Percentiles rank a stretch among this genome's conserved stretches.
phyloP scores from a whole-genome alignment of 1,140 invertebrate genomes.

The Maniola jurtina region DNA sequence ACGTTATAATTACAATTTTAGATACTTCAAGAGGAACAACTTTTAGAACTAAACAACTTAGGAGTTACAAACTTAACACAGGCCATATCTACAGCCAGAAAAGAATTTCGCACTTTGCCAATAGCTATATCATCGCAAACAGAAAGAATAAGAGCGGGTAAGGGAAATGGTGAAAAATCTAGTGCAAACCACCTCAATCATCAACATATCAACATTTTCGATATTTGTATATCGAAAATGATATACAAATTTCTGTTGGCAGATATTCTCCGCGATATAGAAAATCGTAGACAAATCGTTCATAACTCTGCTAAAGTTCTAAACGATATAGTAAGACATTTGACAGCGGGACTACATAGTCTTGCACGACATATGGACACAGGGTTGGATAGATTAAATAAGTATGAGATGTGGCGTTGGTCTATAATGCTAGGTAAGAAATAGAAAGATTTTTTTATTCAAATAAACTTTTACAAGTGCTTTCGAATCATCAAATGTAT shows the following conservation, averaged over 20 bases:
- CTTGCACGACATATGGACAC: conserved; percentile 48
- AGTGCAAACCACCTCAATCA: too few species aligned
- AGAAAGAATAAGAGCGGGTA: conserved; percentile 59
- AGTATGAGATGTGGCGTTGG: conserved; percentile 67
- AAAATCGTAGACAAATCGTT: conserved; percentile 52
- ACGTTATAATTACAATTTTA: conserved; percentile 33
- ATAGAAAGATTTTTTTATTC: not conserved
- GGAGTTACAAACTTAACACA: conserved; percentile 68
- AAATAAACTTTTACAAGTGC: not conserved
- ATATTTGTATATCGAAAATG: not conserved
- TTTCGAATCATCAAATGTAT: too few species aligned
- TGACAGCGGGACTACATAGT: conserved; percentile 49
- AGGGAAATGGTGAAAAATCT: conserved; percentile 6
- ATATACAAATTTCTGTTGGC: conserved; percentile 1
- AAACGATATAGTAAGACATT: conserved; percentile 60
- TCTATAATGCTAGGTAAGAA: conserved; percentile 52
- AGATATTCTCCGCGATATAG: conserved; percentile 61
- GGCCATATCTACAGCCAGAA: conserved; percentile 57
- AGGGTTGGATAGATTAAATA: conserved; percentile 52
- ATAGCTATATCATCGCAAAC: conserved; percentile 65
- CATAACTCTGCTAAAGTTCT: conserved; percentile 57
- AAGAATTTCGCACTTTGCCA: conserved; percentile 64
- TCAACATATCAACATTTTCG: too few species aligned
- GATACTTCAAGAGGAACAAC: conserved; percentile 62
- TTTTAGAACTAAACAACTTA: conserved; percentile 60